These are phyloP conservation scores for Corythornis madagascariensis DNA, from an alignment of 2,113 vertebrate genomes.

Conservation along the genomic window DNA sequence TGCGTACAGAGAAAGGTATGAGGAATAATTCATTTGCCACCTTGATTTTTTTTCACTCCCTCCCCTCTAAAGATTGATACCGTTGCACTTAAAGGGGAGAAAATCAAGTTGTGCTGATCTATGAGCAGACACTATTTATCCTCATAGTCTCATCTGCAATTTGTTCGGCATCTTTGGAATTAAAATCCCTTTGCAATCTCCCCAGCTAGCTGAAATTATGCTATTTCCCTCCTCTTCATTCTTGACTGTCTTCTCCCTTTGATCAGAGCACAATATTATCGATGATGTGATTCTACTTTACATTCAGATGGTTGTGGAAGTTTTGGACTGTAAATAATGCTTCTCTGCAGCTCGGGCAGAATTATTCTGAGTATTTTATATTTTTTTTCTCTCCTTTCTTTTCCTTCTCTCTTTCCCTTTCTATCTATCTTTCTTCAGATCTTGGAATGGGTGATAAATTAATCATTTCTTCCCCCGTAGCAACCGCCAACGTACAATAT, in stretches of 20 bases:
- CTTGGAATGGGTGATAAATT: constrained; percentile 46
- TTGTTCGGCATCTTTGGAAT: constrained; percentile 28
- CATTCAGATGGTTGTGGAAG: constrained; percentile 41
- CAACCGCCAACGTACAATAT: neutral
- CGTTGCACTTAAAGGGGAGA: neutral
- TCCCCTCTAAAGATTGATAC: neutral
- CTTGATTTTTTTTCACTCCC: neutral
- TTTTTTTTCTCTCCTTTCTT: neutral
- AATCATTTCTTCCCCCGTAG: constrained; percentile 8
- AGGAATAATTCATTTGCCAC: constrained; percentile 1
- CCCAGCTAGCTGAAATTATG: neutral
- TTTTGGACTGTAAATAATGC: constrained; percentile 52
- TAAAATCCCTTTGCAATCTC: constrained; percentile 29
- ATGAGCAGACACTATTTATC: constrained; percentile 4
- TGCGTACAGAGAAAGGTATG: neutral
- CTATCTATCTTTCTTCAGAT: constrained; percentile 10
- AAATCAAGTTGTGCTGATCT: constrained; percentile 40
- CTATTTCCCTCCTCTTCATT: neutral
- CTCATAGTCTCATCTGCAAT: constrained; percentile 18
- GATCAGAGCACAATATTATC: neutral
- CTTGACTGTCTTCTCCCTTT: neutral
- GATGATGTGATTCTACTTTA: constrained; percentile 8
- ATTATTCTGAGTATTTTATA: neutral
- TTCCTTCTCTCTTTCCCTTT: neutral
- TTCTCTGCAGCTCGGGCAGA: neutral